Base-by-base conservation (phyloP, 2,888 invertebrate species). In the Cosmorhoe ocellata region DNA sequence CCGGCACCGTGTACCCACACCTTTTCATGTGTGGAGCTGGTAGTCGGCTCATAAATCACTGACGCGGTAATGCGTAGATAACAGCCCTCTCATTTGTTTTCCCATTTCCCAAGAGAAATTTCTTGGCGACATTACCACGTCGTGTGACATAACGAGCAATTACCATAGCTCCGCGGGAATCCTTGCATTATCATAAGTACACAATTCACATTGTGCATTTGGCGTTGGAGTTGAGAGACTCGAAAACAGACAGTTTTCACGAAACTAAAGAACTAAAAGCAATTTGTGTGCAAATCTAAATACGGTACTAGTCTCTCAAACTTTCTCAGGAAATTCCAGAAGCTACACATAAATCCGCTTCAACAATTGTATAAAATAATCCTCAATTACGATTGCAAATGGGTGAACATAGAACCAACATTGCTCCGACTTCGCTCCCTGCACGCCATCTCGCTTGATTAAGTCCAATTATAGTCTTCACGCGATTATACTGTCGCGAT, bases 51-150 rank as follows among this genome's bases (percentile, higher is more conserved):
- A 78, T 86, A 87, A 86, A 86, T 87, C 86, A 87, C 81, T 62
- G 73, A 76, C 47, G 76, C 77, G 71, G 82, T 86, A 85, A 87
- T 86, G 86, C 82, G 84, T 84, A 85, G 88, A 87, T 86, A 87
- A 86, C 79, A 86, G 81, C 82, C 81, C 84, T 81, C 84, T 85
- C 85, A 84, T 87, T 87, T 87, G 87, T 87, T 86, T 85, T 81
- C 79, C 84, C 84, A 86, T 87, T 86, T 87, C 84, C 81, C 84
- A 64, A 66, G 83, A 84, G 84, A 84, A 84, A 86, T 84, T 82
- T 85, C 86, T 83, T 77, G 79, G 80, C 79, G 84, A 80, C 83
- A 82, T 84, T 81, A 84, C 78, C 71, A 67, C 69, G 67, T 65
- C 66, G 67, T 53, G 73, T 84, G 83, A 83, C 75, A 78, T 76